phyloP scores from a whole-genome alignment of 2,113 vertebrate species.

The Egretta garzetta region DNA sequence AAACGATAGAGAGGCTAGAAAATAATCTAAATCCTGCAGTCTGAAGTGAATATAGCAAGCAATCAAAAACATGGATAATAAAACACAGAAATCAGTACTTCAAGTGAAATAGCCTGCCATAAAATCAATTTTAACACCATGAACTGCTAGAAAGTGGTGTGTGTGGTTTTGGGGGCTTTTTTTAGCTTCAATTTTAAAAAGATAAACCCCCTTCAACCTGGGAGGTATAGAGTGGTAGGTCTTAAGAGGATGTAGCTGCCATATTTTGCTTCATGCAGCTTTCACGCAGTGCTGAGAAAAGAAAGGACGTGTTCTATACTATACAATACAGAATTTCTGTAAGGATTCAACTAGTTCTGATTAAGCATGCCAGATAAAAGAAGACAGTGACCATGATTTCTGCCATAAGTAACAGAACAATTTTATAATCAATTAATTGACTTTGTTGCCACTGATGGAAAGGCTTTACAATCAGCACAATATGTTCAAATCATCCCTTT shows the following conservation, averaged over 20 bases:
- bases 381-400: neutral
- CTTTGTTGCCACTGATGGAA: neutral
- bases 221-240: conserved; percentile 6
- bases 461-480: neutral
- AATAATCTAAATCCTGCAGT: neutral
- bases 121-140: conserved; percentile 66
- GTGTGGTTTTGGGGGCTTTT: neutral
- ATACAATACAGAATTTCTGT: neutral
- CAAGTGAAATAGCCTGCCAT: conserved; percentile 36
- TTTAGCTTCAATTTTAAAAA: conserved; percentile 25
- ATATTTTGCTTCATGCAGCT: conserved; percentile 7
- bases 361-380: neutral
- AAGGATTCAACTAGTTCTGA: neutral
- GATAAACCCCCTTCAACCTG: neutral
- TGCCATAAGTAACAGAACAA: neutral
- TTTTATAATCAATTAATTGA: conserved; percentile 1
- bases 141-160: conserved; percentile 33
- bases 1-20: neutral
- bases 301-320: neutral
- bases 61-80: conserved; percentile 14
- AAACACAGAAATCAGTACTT: conserved; percentile 49
- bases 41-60: neutral
- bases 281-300: neutral
- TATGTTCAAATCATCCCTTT: neutral
- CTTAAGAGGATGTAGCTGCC: neutral